A percentile compares a stretch with the other conserved stretches of the same genome.
These are phyloP conservation scores for Xiphias gladius DNA, from an alignment of 2,113 vertebrate species.

Conservation along the genomic window DNA sequence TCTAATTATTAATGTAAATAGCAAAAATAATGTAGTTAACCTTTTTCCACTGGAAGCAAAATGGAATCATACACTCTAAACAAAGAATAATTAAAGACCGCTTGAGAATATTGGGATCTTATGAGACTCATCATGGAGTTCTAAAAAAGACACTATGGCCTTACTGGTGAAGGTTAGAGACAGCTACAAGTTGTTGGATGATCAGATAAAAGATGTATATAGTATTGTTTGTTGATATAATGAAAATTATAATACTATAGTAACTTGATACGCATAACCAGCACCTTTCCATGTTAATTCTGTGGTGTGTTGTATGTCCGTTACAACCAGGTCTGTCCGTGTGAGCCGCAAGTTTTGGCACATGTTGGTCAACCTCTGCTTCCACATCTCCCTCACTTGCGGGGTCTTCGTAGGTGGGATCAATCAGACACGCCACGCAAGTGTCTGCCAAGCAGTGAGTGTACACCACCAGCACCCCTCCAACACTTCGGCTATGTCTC, in stretches of 20 bases:
- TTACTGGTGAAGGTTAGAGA: too few relatives aligned
- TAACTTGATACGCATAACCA: neutral
- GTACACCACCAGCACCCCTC: neutral
- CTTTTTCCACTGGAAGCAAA: too few relatives aligned
- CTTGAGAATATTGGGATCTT: too few relatives aligned
- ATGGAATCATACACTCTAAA: too few relatives aligned
- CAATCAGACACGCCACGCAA: conserved; percentile 91
- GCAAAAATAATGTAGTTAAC: neutral
- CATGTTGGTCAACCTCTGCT: conserved; percentile 96
- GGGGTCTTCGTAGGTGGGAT: conserved; percentile 93
- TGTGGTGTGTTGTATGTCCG: conserved; percentile 49
- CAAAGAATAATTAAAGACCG: too few relatives aligned
- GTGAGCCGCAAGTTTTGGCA: conserved; percentile 98
- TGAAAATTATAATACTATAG: neutral
- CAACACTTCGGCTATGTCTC: neutral
- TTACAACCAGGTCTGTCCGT: conserved; percentile 83
- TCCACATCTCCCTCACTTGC: conserved; percentile 94
- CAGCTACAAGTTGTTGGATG: too few relatives aligned
- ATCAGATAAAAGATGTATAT: too few relatives aligned
- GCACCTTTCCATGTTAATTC: neutral
- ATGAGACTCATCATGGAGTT: too few relatives aligned
- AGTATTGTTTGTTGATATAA: too few relatives aligned
- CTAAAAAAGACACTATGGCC: too few relatives aligned
- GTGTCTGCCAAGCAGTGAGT: conserved; percentile 97
- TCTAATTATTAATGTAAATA: neutral